Conservation (phyloP, 2,113 vertebrate species). For the Eulemur macaco region DNA sequence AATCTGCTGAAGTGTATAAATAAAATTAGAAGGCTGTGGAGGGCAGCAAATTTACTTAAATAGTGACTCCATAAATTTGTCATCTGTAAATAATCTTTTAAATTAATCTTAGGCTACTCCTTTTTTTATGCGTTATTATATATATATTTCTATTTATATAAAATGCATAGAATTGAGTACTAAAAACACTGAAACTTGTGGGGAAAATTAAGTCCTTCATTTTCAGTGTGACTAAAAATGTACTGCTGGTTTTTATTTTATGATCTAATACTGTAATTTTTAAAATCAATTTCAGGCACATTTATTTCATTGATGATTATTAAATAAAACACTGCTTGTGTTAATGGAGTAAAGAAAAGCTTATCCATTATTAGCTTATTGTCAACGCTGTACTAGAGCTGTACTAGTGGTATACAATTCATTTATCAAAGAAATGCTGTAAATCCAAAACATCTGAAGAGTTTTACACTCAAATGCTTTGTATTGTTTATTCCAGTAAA, state of each 20-base stretch:
- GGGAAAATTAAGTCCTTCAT: slow-evolving; percentile 85
- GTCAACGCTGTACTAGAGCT: slow-evolving; percentile 81
- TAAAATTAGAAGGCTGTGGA: slow-evolving; percentile 69
- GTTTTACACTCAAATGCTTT: slow-evolving; percentile 83
- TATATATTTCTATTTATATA: slow-evolving; percentile 83
- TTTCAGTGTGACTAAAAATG: slow-evolving; percentile 87
- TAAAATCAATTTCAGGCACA: slow-evolving; percentile 89
- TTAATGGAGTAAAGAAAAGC: slow-evolving; percentile 86
- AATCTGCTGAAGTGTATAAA: slow-evolving; percentile 69
- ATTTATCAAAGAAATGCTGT: slow-evolving; percentile 74
- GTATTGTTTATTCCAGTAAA: slow-evolving; percentile 90
- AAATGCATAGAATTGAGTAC: slow-evolving; percentile 88
- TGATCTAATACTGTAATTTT: slow-evolving; percentile 87
- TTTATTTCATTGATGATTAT: slow-evolving; percentile 87
- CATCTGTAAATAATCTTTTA: slow-evolving; percentile 74
- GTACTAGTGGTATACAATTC: slow-evolving; percentile 82
- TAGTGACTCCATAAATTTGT: slow-evolving; percentile 77
- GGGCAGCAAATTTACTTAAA: slow-evolving; percentile 72
- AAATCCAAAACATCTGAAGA: slow-evolving; percentile 75
- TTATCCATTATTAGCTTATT: slow-evolving; percentile 87
- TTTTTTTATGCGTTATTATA: slow-evolving; percentile 78
- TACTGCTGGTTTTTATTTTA: slow-evolving; percentile 86
- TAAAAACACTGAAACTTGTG: slow-evolving; percentile 86
- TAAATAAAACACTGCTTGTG: slow-evolving; percentile 92
- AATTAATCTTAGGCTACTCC: slow-evolving; percentile 80